These are phyloP conservation scores for Noctua pronuba DNA, from an alignment of 2,888 invertebrate species.

Conservation along the genomic window DNA sequence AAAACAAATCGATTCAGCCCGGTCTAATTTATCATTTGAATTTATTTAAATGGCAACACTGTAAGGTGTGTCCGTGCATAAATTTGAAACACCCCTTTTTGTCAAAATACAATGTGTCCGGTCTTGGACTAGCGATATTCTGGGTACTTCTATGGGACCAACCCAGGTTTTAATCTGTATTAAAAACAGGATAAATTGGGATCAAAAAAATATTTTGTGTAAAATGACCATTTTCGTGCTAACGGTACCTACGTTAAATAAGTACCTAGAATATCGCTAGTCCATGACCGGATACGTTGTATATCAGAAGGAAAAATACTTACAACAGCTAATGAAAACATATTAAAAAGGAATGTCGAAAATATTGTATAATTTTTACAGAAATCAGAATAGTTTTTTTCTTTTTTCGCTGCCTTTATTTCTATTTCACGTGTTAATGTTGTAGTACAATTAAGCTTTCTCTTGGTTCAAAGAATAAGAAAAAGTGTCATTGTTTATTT, in stretches of 20 bases:
- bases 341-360: not conserved
- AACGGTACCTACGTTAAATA: no score
- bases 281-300: no score
- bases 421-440: not conserved
- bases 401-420: not conserved
- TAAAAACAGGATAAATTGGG: no score
- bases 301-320: not conserved
- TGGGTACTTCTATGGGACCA: no score
- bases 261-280: no score
- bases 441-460: not conserved
- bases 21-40: not conserved
- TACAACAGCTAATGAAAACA: not conserved
- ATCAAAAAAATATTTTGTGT: no score
- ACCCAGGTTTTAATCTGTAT: no score
- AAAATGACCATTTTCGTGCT: no score
- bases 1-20: not conserved
- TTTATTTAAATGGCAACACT: constrained; percentile 1
- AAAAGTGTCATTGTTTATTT: not conserved
- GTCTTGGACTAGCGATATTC: no score
- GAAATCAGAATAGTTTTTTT: not conserved
- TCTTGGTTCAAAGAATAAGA: not conserved
- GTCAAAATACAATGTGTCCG: not conserved
- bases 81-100: not conserved
- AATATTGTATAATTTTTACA: not conserved
- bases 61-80: not conserved